Percentiles rank a stretch among this genome's conserved stretches.
phyloP scores from a whole-genome alignment of 2,888 invertebrate species.

The Rhingia campestris region DNA sequence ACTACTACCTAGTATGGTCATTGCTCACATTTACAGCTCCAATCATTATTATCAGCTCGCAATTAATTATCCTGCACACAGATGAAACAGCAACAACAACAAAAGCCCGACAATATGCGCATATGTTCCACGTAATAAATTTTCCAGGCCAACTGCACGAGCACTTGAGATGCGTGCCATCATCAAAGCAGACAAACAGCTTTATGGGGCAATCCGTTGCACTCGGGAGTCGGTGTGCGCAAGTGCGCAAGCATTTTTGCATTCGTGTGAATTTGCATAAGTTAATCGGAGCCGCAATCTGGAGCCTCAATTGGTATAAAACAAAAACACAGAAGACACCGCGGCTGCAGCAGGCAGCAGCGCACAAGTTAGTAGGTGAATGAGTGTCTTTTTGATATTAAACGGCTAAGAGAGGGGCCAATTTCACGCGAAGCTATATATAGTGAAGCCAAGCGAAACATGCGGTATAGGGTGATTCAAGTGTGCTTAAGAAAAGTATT shows the following conservation, averaged over 20 bases:
- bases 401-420: slow-evolving; percentile 36
- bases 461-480: slow-evolving; percentile 34
- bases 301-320: slow-evolving; percentile 40
- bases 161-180: slow-evolving; percentile 43
- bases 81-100: slow-evolving; percentile 16
- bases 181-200: slow-evolving; percentile 2
- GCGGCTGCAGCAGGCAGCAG: slow-evolving; percentile 1
- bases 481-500: neutral
- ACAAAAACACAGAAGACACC: neutral
- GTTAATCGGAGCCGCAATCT: slow-evolving; percentile 65
- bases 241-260: slow-evolving; percentile 36
- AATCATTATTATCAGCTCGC: slow-evolving; percentile 68
- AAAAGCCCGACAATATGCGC: slow-evolving; percentile 56
- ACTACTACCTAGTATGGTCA: neutral
- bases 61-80: slow-evolving; percentile 52
- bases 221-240: slow-evolving; percentile 17
- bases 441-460: slow-evolving; percentile 36
- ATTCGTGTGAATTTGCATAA: slow-evolving; percentile 70
- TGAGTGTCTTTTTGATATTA: slow-evolving; percentile 57
- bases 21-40: slow-evolving; percentile 55
- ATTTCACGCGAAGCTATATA: slow-evolving; percentile 41
- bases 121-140: slow-evolving; percentile 72
- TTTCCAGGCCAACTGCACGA: slow-evolving; percentile 54
- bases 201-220: slow-evolving; percentile 6
- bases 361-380: slow-evolving; percentile 23